A percentile compares a stretch with the other conserved stretches of the same genome.
Conservation (phyloP, 2,888 invertebrate genomes). For the Microchrysa polita region DNA sequence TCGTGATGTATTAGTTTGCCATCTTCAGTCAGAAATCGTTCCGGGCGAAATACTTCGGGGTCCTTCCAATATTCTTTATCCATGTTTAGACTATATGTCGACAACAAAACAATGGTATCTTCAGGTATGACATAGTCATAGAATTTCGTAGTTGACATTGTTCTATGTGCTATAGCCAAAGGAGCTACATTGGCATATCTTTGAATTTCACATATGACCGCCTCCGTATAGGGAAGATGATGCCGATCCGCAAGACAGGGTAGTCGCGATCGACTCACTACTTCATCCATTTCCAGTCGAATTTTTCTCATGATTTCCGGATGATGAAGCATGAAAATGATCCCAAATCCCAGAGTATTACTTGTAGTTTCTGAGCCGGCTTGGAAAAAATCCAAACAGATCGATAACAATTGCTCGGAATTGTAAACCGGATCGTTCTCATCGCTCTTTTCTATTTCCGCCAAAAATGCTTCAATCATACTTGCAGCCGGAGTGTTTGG, state of each 20-base stretch:
- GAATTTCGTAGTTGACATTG: slow-evolving; percentile 61
- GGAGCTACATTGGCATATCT: slow-evolving; percentile 65
- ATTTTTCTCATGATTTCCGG: slow-evolving; percentile 67
- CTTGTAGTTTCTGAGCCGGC: slow-evolving; percentile 70
- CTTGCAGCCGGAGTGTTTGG: slow-evolving; percentile 55
- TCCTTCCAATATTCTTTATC: slow-evolving; percentile 68
- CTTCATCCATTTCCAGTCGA: slow-evolving; percentile 65
- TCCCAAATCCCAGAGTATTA: slow-evolving; percentile 67
- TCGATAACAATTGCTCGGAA: slow-evolving; percentile 69
- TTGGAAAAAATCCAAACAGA: slow-evolving; percentile 70
- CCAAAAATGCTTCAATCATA: slow-evolving; percentile 68
- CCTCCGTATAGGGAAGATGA: slow-evolving; percentile 68
- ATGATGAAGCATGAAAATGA: slow-evolving; percentile 68
- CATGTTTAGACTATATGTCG: slow-evolving; percentile 67
- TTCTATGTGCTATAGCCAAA: slow-evolving; percentile 58
- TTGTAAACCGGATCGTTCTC: slow-evolving; percentile 60
- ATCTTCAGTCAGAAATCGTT: slow-evolving; percentile 70
- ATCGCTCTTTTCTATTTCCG: slow-evolving; percentile 65
- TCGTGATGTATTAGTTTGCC: slow-evolving; percentile 68
- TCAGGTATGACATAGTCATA: slow-evolving; percentile 66
- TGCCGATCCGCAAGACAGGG: slow-evolving; percentile 65
- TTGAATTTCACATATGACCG: slow-evolving; percentile 67
- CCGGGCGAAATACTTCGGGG: slow-evolving; percentile 70
- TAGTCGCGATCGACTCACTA: slow-evolving; percentile 59
- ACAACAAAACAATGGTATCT: slow-evolving; percentile 68